Conservation (phyloP, 1,140 invertebrate genomes). For the Dreissena rostriformis region DNA sequence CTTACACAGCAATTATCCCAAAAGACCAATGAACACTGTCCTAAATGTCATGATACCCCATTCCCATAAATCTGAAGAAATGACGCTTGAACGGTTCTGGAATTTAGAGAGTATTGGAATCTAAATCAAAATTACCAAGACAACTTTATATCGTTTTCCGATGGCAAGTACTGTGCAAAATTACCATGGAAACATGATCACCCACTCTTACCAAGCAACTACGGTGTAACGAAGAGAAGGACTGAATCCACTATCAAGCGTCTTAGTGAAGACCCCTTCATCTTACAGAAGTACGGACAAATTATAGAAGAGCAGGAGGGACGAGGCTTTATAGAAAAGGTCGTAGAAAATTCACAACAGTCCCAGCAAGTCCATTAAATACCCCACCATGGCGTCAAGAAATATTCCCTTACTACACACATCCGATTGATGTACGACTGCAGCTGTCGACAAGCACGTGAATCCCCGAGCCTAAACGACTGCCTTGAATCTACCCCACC, state of each 20-base stretch:
- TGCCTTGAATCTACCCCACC: too few relatives aligned
- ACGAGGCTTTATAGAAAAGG: slow-evolving; percentile 11
- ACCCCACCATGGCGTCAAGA: slow-evolving; percentile 17
- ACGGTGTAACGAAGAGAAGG: background rate
- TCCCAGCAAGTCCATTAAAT: background rate
- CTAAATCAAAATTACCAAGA: background rate
- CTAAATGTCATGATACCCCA: too few relatives aligned
- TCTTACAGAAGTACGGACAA: slow-evolving; percentile 4
- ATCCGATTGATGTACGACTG: background rate
- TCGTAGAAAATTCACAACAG: background rate
- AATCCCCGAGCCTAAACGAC: too few relatives aligned
- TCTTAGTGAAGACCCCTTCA: background rate
- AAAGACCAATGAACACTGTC: too few relatives aligned
- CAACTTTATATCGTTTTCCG: too few relatives aligned
- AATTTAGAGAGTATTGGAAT: background rate
- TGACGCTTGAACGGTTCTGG: background rate
- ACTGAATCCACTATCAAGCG: background rate
- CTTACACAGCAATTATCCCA: too few relatives aligned
- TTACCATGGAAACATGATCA: too few relatives aligned
- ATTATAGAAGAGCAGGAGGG: slow-evolving; percentile 22
- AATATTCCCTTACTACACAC: slow-evolving; percentile 2
- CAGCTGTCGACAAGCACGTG: background rate
- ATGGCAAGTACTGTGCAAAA: too few relatives aligned
- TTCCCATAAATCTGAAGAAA: background rate
- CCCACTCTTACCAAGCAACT: slow-evolving; percentile 15